These are phyloP conservation scores for Eristalis arbustorum DNA, from an alignment of 2,888 invertebrate genomes.

Conservation along the genomic window DNA sequence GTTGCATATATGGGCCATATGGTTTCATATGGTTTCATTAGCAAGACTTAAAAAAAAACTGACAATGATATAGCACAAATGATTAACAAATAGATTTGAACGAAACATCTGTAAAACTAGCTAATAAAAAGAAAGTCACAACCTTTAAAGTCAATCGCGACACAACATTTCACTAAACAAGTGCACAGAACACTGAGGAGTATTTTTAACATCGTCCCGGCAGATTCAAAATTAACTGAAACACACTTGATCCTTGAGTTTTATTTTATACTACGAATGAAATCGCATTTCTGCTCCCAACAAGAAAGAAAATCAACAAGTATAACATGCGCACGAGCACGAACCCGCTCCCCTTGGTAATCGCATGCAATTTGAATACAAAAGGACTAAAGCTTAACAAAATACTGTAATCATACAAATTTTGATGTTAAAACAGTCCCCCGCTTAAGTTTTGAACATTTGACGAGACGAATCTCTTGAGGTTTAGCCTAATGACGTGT, in stretches of 20 bases:
- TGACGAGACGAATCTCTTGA: not conserved
- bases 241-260: slow-evolving; percentile 31
- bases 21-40: too few species aligned
- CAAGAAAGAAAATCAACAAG: slow-evolving; percentile 17
- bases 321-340: slow-evolving; percentile 47
- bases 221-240: slow-evolving; percentile 58
- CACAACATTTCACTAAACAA: not conserved
- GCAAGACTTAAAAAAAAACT: too few species aligned
- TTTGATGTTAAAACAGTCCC: slow-evolving; percentile 10
- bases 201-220: slow-evolving; percentile 6
- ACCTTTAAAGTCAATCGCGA: slow-evolving; percentile 55
- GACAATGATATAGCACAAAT: too few species aligned
- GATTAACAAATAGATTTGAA: too few species aligned
- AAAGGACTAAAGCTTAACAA: not conserved
- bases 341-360: not conserved
- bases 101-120: not conserved
- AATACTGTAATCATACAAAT: not conserved
- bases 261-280: slow-evolving; percentile 40
- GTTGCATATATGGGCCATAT: too few species aligned
- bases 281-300: not conserved
- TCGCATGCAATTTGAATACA: slow-evolving; percentile 7
- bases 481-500: not conserved
- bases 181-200: not conserved
- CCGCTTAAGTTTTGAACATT: too few species aligned
- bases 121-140: not conserved